These are phyloP conservation scores for Poeciliopsis infans DNA, from an alignment of 2,797 vertebrate species.

Conservation along the genomic window DNA sequence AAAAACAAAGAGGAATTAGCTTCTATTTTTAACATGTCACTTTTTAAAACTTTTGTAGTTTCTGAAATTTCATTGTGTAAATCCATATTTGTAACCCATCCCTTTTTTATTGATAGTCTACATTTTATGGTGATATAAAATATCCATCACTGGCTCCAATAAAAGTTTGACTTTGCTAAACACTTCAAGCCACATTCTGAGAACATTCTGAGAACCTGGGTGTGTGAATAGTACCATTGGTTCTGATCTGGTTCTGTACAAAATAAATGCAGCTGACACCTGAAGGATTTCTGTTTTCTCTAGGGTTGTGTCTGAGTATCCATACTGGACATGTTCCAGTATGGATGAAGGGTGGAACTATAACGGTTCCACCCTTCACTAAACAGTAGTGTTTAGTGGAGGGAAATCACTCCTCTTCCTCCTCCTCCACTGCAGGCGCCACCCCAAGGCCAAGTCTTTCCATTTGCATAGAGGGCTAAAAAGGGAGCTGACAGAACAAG, in stretches of 20 bases:
- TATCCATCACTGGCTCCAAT: background rate
- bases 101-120: background rate
- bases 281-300: constrained; percentile 11
- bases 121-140: background rate
- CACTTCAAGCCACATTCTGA: background rate
- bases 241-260: background rate
- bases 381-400: too few species aligned
- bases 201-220: background rate
- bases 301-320: constrained; percentile 11
- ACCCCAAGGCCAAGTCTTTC: constrained; percentile 57
- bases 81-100: background rate
- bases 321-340: constrained; percentile 9
- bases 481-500: constrained; percentile 58
- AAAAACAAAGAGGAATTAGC: background rate
- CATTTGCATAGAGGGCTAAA: constrained; percentile 69
- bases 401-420: constrained; percentile 25
- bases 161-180: background rate
- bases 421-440: constrained; percentile 9
- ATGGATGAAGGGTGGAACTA: constrained; percentile 3
- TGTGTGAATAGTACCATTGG: background rate
- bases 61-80: background rate
- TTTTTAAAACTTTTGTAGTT: background rate
- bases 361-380: too few species aligned
- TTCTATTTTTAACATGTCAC: background rate
- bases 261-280: background rate